These are phyloP conservation scores for Trachemys scripta DNA, from an alignment of 2,113 vertebrate genomes.

Conservation along the genomic window DNA sequence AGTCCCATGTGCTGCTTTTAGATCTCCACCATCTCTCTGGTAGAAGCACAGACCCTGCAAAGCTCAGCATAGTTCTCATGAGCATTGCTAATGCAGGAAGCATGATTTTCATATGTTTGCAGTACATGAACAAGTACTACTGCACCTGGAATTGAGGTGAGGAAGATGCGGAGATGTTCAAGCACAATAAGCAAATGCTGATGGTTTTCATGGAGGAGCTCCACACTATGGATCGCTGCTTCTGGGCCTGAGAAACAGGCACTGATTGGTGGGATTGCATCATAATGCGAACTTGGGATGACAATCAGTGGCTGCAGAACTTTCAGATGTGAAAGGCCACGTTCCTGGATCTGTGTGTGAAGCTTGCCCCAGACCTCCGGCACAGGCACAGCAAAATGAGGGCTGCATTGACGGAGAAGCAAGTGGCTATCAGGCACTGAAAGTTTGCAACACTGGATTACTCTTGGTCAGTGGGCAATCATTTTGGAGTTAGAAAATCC, in stretches of 20 bases:
- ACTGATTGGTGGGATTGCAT: neutral
- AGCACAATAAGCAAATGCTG: neutral
- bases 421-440: neutral
- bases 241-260: neutral
- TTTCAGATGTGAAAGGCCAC: neutral
- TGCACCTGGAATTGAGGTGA: neutral
- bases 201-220: neutral
- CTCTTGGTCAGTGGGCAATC: neutral
- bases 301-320: neutral
- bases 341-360: neutral
- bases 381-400: too few species aligned
- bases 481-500: neutral
- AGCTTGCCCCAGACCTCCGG: too few species aligned
- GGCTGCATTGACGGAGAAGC: neutral
- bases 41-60: neutral
- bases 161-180: neutral
- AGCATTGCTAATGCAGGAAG: neutral
- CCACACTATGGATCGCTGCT: neutral
- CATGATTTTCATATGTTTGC: neutral
- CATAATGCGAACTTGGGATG: neutral
- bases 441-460: neutral
- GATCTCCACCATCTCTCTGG: too few species aligned
- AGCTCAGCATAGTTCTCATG: neutral
- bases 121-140: neutral
- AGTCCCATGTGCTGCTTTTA: too few species aligned